A percentile compares a stretch with the other conserved stretches of the same genome.
Conservation (phyloP, 1,140 invertebrate genomes). For the Drosophila baimaii region DNA sequence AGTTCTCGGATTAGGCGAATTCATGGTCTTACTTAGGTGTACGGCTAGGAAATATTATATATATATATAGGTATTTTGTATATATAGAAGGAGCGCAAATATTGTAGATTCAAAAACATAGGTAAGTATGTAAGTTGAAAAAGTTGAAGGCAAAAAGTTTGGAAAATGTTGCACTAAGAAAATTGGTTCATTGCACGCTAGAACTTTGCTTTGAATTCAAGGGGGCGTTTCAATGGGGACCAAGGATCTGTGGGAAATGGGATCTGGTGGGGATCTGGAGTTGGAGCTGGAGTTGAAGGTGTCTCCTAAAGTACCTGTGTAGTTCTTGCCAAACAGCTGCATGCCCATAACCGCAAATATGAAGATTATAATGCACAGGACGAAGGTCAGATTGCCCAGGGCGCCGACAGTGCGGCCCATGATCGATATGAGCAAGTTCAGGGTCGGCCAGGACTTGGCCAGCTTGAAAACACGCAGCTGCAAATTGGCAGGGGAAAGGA, state of each 20-base stretch:
- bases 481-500: constrained; percentile 80
- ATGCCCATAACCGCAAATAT: constrained; percentile 99
- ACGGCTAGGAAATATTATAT: constrained; percentile 28
- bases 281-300: neutral
- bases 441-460: constrained; percentile 99
- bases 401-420: constrained; percentile 99
- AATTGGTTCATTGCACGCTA: constrained; percentile 68
- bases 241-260: neutral
- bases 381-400: constrained; percentile 98
- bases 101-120: constrained; percentile 20
- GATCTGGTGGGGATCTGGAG: neutral
- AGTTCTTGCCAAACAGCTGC: constrained; percentile 98
- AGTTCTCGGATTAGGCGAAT: constrained; percentile 34
- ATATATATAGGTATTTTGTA: constrained; percentile 3
- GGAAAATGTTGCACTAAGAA: constrained; percentile 52
- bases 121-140: constrained; percentile 38
- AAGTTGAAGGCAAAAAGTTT: constrained; percentile 43
- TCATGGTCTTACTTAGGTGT: constrained; percentile 48
- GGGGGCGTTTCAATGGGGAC: constrained; percentile 15
- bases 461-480: constrained; percentile 99
- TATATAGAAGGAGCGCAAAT: constrained; percentile 9
- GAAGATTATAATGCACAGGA: constrained; percentile 99
- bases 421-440: constrained; percentile 99
- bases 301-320: constrained; percentile 88
- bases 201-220: constrained; percentile 53